Base-by-base conservation (phyloP, 2,113 vertebrate species). In the Merops nubicus region DNA sequence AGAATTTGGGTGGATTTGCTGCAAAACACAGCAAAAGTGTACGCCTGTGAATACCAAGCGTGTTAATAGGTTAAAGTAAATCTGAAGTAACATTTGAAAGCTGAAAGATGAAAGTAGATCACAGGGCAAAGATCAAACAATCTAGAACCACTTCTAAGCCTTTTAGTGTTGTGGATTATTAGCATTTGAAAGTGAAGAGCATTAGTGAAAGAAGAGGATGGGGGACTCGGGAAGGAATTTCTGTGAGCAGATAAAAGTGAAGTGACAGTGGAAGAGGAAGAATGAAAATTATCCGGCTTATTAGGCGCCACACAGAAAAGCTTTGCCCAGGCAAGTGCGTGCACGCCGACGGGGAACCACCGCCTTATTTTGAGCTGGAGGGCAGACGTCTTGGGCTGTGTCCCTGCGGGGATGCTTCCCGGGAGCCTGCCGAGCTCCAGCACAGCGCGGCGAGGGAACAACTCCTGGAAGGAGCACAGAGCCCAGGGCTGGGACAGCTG, bases 41-140 rank as follows among this genome's bases (percentile, higher is more conserved):
- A 17, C 15, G 97, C 63, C 96, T 59, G 79, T 68, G 96, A 82
- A 96, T 93, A 70, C 91, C 60, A 81, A 91, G 97, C 68, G 59
- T 91, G 78, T 92, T 98, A 97, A 97, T 43, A 97, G 98, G 97
- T 97, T 96, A 97, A 97, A 97, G 97, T 62, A 97, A 98, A 98
- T 94, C 97, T 95, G 57, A 97, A 98, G 97, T 88, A 97, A 94
- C 95, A 53, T 97, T 94, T 98, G 98, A 98, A 98, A 98, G 98
- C 97, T 85, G 94, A 59, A 70, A 98, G 98, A 98, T 98, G 98
- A 98, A 98, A 98, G 98, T 60, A 97, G 97, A 98, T 98, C 97
- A 98, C 98, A 98, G 98, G 98, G 97, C 98, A 98, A 97, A 98
- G 98, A 98, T 98, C 98, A 98, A 98, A 98, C 98, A 98, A 97